phyloP scores from a whole-genome alignment of 1,140 invertebrate genomes.

The Zaprionus nigranus region DNA sequence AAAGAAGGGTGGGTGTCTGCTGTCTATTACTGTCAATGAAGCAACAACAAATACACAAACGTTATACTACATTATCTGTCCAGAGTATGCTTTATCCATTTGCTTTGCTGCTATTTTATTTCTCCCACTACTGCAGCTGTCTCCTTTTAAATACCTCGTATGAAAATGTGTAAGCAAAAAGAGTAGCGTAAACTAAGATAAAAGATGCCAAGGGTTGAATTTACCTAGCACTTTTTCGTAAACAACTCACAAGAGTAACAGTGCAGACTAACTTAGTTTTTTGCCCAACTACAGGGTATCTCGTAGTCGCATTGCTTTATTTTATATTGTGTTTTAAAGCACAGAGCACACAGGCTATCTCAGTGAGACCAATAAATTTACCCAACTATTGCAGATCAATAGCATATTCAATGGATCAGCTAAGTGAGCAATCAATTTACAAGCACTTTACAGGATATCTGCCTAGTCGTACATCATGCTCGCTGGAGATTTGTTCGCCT shows the following conservation, averaged over 20 bases:
- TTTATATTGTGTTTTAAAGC: neutral
- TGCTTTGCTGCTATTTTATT: conserved; percentile 23
- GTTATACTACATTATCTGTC: conserved; percentile 29
- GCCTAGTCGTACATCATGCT: neutral
- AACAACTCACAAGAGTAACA: too few relatives aligned
- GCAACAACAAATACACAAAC: conserved; percentile 41
- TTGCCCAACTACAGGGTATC: conserved; percentile 13
- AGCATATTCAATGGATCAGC: neutral
- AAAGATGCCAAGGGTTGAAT: neutral
- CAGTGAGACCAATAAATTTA: neutral
- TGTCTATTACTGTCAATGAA: conserved; percentile 17
- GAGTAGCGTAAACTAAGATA: neutral
- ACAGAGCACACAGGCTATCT: neutral
- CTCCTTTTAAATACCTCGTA: conserved; percentile 24
- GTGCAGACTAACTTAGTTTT: too few relatives aligned
- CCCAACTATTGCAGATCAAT: neutral
- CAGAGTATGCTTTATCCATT: conserved; percentile 27
- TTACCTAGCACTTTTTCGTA: too few relatives aligned
- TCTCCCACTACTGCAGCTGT: conserved; percentile 40
- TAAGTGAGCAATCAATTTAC: neutral
- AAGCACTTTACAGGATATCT: conserved; percentile 19
- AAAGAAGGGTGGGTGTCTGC: neutral
- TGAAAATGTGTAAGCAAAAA: neutral
- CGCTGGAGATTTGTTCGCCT: neutral
- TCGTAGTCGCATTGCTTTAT: neutral